Evolutionary conservation across 2,888 invertebrate genomes (phyloP).

Genomic region (Tachina fera): DNA sequence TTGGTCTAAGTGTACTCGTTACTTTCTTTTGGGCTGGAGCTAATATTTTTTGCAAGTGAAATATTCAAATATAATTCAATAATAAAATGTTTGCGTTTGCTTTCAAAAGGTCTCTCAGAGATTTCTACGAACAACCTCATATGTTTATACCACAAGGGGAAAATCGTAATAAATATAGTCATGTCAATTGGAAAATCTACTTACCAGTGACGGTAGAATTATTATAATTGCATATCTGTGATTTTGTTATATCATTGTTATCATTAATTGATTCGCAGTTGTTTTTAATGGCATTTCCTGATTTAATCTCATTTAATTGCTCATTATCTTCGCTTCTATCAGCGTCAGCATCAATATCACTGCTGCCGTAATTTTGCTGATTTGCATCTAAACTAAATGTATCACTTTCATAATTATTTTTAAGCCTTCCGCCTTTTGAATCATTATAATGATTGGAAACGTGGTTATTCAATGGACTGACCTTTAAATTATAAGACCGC

Average conservation of each 20-base stretch:
- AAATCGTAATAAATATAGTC: background rate
- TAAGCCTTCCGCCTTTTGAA: background rate
- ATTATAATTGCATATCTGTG: constrained; percentile 80
- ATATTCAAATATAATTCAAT: too few relatives aligned
- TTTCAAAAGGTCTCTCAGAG: background rate
- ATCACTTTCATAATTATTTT: constrained; percentile 1
- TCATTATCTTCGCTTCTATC: constrained; percentile 44
- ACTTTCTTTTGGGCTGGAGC: too few relatives aligned
- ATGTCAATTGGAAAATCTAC: constrained; percentile 65
- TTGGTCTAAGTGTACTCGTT: too few relatives aligned
- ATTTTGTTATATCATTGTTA: constrained; percentile 78
- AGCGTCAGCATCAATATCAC: constrained; percentile 41
- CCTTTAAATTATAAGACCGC: constrained; percentile 27
- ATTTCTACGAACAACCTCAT: background rate
- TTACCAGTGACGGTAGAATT: constrained; percentile 83
- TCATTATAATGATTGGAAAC: constrained; percentile 1
- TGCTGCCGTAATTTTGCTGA: constrained; percentile 49
- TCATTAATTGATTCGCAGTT: constrained; percentile 70
- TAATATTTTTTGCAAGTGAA: too few relatives aligned
- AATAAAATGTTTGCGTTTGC: too few relatives aligned
- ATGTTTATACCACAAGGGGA: background rate
- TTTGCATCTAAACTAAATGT: background rate
- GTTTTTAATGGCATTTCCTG: constrained; percentile 6
- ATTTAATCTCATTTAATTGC: constrained; percentile 7
- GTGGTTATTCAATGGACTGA: background rate